Percentiles rank a stretch among this genome's conserved stretches.
These are phyloP conservation scores for Xiphophorus birchmanni DNA, from an alignment of 2,797 vertebrate species.

Conservation along the genomic window DNA sequence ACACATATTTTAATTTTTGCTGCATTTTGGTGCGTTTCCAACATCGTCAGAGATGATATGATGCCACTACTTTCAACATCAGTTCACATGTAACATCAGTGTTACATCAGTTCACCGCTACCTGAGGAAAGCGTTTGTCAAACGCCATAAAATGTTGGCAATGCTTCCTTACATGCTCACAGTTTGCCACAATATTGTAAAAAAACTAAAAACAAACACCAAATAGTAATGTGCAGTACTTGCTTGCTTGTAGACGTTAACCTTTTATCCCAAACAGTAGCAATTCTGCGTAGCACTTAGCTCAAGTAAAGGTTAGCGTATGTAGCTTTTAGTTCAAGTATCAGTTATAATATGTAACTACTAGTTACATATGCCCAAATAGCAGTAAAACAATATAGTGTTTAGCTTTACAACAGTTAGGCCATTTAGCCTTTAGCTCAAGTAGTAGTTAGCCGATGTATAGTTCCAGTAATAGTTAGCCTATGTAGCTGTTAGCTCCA, in stretches of 20 bases:
- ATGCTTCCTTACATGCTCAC: too few species aligned
- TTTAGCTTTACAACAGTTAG: background rate
- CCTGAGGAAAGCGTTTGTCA: background rate
- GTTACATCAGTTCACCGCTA: background rate
- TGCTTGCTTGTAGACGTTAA: background rate
- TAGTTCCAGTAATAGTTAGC: background rate
- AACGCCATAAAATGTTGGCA: too few species aligned
- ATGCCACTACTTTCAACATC: background rate
- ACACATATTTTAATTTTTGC: background rate
- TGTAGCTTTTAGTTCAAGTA: too few species aligned
- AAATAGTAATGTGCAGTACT: background rate
- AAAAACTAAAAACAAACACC: background rate
- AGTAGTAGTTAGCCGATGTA: background rate
- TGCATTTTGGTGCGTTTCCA: background rate
- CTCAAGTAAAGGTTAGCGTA: background rate
- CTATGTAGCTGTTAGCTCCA: background rate
- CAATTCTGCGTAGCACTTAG: background rate
- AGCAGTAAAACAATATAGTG: background rate
- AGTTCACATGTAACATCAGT: background rate
- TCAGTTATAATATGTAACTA: background rate
- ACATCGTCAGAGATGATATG: background rate
- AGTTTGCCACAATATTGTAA: background rate
- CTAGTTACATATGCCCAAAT: background rate
- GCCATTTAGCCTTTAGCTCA: background rate
- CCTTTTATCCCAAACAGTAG: background rate